Evolutionary conservation across 2,888 invertebrate genomes (phyloP).

Genomic region (Synanthedon myopaeformis): DNA sequence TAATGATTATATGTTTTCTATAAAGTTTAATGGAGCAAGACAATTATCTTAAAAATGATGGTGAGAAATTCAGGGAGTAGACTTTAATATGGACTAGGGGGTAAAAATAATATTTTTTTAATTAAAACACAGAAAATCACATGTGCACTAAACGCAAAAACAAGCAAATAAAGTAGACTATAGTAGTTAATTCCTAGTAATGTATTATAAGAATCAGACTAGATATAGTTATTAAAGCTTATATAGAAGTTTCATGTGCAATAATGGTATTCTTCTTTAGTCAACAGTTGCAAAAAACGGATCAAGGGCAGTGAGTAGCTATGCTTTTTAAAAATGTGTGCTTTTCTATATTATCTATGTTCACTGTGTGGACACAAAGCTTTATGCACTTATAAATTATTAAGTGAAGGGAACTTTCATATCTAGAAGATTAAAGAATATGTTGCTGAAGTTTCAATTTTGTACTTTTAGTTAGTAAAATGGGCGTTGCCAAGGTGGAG

Average conservation of each 20-base stretch:
- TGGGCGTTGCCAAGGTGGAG: constrained; percentile 67
- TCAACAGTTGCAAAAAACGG: constrained; percentile 53
- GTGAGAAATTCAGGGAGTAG: not conserved
- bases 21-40: too few relatives aligned
- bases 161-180: not conserved
- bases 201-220: not conserved
- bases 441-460: not conserved
- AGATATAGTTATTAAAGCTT: not conserved
- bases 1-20: too few relatives aligned
- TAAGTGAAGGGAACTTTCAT: not conserved
- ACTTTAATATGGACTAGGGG: not conserved
- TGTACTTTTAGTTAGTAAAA: constrained; percentile 59
- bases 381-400: constrained; percentile 14
- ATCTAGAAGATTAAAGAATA: not conserved
- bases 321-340: constrained; percentile 19
- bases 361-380: constrained; percentile 1
- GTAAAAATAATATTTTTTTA: not conserved
- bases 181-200: too few relatives aligned
- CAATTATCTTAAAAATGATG: too few relatives aligned
- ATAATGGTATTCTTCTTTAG: constrained; percentile 44
- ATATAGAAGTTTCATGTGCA: not conserved
- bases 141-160: not conserved
- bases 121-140: not conserved
- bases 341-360: constrained; percentile 5
- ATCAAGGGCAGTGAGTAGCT: constrained; percentile 60